Percentiles rank a stretch among this genome's conserved stretches.
Evolutionary conservation across 2,797 vertebrate genomes (phyloP).

Genomic region (Crax fasciolata): DNA sequence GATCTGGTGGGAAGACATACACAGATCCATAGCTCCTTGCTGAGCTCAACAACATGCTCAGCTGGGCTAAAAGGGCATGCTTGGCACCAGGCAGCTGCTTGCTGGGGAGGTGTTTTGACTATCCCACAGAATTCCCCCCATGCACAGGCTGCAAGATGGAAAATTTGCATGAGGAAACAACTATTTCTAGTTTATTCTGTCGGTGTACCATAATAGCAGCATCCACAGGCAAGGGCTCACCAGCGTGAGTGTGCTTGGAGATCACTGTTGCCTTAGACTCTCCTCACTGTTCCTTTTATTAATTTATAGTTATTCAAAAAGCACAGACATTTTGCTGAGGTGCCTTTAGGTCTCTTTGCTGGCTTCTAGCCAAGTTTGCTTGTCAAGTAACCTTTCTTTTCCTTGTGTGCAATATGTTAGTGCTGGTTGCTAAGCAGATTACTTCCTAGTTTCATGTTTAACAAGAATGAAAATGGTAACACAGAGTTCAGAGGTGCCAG

Average conservation of each 20-base stretch:
- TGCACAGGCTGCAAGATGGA: neutral
- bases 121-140: accelerated
- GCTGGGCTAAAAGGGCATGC: neutral
- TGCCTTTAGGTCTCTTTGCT: conserved; percentile 32
- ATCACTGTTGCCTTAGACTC: neutral
- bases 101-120: neutral
- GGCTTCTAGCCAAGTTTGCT: conserved; percentile 46
- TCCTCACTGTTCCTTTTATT: neutral
- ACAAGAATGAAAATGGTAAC: conserved; percentile 28
- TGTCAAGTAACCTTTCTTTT: conserved; percentile 56
- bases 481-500: neutral
- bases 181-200: neutral
- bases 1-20: neutral
- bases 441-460: conserved; percentile 63
- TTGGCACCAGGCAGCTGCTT: neutral
- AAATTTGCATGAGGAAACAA: neutral
- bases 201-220: neutral
- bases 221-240: neutral
- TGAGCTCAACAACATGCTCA: neutral
- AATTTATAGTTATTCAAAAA: conserved; percentile 23
- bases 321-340: neutral
- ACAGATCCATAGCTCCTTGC: neutral
- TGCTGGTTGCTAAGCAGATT: conserved; percentile 73
- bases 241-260: neutral
- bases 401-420: conserved; percentile 58